These are phyloP conservation scores for Brotogeris chrysoptera DNA, from an alignment of 2,797 vertebrate genomes.

Conservation along the genomic window DNA sequence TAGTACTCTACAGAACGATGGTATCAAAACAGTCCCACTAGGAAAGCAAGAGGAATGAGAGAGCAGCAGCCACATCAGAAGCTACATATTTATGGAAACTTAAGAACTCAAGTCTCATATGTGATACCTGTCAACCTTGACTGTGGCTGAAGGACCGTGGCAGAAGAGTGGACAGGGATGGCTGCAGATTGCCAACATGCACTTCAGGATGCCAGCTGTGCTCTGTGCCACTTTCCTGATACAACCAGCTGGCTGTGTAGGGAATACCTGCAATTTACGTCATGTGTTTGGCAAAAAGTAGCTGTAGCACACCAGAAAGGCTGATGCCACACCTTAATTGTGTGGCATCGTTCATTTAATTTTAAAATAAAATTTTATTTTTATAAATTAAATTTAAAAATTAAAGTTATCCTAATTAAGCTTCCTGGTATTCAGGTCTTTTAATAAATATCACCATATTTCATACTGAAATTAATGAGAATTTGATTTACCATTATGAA, in stretches of 20 bases:
- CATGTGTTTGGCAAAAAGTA: background rate
- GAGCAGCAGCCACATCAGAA: background rate
- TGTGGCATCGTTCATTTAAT: background rate
- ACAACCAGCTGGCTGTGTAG: background rate
- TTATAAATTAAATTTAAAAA: background rate
- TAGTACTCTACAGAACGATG: background rate
- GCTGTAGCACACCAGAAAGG: background rate
- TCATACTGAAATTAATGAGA: background rate
- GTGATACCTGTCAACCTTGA: background rate
- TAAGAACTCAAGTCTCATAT: slow-evolving; percentile 6
- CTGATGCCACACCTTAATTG: background rate
- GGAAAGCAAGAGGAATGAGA: background rate
- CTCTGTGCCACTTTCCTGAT: background rate
- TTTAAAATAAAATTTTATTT: background rate
- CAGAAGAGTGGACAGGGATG: background rate
- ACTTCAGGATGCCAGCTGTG: background rate
- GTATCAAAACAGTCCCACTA: background rate
- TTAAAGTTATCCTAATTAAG: background rate
- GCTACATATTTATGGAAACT: background rate
- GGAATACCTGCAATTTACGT: background rate
- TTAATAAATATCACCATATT: background rate
- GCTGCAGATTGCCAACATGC: background rate
- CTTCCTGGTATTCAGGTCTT: background rate
- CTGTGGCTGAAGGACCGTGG: background rate
- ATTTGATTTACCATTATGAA: background rate